Conservation (phyloP, 2,797 vertebrate genomes). For the Falco biarmicus region DNA sequence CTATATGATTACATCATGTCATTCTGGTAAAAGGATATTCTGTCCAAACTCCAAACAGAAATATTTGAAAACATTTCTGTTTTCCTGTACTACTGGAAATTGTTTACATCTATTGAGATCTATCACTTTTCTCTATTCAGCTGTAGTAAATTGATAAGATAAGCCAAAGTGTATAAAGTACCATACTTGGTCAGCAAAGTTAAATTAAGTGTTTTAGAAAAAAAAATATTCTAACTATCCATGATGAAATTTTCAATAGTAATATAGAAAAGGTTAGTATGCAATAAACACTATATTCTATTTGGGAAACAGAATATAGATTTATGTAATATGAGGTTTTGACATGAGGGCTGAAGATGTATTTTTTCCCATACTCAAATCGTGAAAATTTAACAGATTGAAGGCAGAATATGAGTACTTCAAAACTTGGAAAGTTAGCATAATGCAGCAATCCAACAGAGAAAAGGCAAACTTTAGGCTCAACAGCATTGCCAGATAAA, state of each 20-base stretch:
- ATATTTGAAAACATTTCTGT: background rate
- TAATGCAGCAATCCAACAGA: slow-evolving; percentile 5
- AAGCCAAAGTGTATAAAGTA: background rate
- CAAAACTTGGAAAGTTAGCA: background rate
- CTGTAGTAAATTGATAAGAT: background rate
- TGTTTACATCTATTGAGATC: background rate
- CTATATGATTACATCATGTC: background rate
- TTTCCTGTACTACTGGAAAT: background rate
- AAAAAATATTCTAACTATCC: background rate
- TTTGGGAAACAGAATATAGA: background rate
- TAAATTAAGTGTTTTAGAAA: background rate
- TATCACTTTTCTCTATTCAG: background rate
- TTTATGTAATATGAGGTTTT: background rate
- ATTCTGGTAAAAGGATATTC: background rate
- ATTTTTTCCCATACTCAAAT: background rate
- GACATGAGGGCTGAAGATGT: background rate
- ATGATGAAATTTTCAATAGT: background rate
- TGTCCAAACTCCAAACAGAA: background rate
- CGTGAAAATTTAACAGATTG: background rate
- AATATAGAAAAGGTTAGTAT: background rate
- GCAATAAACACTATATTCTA: background rate
- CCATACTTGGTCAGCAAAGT: background rate
- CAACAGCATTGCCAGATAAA: background rate
- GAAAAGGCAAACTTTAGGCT: slow-evolving; percentile 25
- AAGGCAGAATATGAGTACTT: background rate